Conservation (phyloP, 1,140 invertebrate genomes). For the Pectinophora gossypiella region DNA sequence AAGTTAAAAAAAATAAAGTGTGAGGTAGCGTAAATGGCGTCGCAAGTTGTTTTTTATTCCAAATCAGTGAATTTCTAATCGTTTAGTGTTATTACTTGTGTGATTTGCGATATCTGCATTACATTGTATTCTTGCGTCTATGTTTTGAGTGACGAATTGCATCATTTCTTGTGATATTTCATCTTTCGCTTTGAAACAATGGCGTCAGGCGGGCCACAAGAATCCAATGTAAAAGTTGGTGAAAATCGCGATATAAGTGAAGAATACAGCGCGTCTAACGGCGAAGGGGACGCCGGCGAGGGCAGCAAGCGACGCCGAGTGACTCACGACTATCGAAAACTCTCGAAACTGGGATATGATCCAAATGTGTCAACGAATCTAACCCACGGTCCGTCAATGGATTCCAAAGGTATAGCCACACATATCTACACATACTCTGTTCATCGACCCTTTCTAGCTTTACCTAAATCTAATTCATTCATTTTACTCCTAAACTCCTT, state of each 20-base stretch:
- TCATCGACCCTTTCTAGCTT: conserved; percentile 11
- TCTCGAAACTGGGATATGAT: conserved; percentile 62
- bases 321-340: conserved; percentile 64
- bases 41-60: conserved; percentile 72
- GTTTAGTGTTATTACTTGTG: conserved; percentile 35
- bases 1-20: conserved; percentile 53
- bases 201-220: conserved; percentile 60
- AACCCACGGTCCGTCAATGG: conserved; percentile 41
- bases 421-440: conserved; percentile 8
- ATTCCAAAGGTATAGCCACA: conserved; percentile 55
- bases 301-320: conserved; percentile 60
- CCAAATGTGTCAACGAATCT: conserved; percentile 63
- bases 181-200: conserved; percentile 56
- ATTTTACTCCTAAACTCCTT: neutral
- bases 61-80: conserved; percentile 60
- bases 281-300: conserved; percentile 55
- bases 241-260: conserved; percentile 54
- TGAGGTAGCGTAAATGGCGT: conserved; percentile 70
- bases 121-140: conserved; percentile 29
- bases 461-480: neutral
- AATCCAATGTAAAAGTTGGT: conserved; percentile 63
- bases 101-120: conserved; percentile 35
- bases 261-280: conserved; percentile 38
- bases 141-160: conserved; percentile 51
- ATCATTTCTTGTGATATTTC: conserved; percentile 44